Conservation (phyloP, 2,113 vertebrate species). For the Motacilla tschutschensis region DNA sequence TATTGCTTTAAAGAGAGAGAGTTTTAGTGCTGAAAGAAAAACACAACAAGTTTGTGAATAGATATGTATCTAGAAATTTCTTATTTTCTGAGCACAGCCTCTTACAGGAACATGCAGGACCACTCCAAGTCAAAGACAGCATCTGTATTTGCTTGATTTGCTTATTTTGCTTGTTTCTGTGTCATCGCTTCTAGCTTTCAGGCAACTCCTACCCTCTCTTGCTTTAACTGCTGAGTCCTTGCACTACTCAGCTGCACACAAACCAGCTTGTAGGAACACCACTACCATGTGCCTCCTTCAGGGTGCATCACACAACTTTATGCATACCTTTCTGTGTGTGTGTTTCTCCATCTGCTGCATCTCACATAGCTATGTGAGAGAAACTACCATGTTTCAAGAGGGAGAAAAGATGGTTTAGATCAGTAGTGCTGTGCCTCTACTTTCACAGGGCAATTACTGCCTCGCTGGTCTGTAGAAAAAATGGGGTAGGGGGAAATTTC, state of each 20-base stretch:
- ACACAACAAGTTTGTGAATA: background rate
- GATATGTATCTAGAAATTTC: background rate
- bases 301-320: background rate
- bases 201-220: background rate
- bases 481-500: background rate
- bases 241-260: background rate
- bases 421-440: background rate
- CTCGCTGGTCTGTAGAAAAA: background rate
- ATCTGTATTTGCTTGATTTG: background rate
- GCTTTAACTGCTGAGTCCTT: background rate
- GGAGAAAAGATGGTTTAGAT: background rate
- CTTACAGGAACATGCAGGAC: background rate
- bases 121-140: background rate
- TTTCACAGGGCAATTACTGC: background rate
- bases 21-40: background rate
- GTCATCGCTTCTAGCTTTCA: background rate
- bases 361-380: background rate
- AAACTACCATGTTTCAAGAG: background rate
- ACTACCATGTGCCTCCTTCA: background rate
- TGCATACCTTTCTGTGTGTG: background rate
- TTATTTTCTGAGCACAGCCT: background rate
- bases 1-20: background rate
- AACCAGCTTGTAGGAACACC: background rate
- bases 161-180: background rate
- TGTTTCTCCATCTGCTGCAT: background rate